Conservation (phyloP, 64 coral and sea anemone species). For the Pocillopora verrucosa region DNA sequence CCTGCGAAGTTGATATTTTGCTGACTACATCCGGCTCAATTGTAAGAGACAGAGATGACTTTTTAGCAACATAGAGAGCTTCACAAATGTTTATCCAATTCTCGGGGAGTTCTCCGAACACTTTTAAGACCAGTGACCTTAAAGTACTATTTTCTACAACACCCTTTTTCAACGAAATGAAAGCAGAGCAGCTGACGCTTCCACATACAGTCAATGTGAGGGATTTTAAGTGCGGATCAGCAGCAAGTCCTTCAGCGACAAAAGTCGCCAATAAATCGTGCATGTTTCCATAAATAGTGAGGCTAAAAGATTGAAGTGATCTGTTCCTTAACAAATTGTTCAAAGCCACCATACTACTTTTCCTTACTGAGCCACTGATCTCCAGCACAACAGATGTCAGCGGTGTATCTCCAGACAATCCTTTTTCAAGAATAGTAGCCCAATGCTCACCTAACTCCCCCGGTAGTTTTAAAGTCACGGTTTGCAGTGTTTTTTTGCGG, state of each 20-base stretch:
- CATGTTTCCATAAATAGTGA: neutral
- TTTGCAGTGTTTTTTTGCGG: neutral
- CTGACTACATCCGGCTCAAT: neutral
- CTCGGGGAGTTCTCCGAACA: neutral
- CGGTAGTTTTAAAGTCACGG: neutral
- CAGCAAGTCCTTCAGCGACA: neutral
- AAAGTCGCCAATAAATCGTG: neutral
- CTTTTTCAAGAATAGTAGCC: neutral
- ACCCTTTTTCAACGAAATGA: neutral
- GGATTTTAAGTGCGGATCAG: neutral
- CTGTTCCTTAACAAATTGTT: neutral
- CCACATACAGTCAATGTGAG: neutral
- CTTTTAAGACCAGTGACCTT: neutral
- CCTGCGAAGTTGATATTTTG: neutral
- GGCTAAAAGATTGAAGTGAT: neutral
- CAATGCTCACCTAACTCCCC: neutral
- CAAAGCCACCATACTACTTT: neutral
- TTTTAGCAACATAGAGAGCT: too few relatives aligned
- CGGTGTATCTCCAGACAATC: neutral
- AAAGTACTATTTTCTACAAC: neutral
- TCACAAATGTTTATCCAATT: neutral
- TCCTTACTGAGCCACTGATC: neutral
- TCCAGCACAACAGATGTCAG: neutral
- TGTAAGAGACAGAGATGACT: neutral
- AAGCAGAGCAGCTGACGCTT: neutral